These are phyloP conservation scores for Cryptocephalus primarius DNA, from an alignment of 2,888 invertebrate species.

Conservation along the genomic window DNA sequence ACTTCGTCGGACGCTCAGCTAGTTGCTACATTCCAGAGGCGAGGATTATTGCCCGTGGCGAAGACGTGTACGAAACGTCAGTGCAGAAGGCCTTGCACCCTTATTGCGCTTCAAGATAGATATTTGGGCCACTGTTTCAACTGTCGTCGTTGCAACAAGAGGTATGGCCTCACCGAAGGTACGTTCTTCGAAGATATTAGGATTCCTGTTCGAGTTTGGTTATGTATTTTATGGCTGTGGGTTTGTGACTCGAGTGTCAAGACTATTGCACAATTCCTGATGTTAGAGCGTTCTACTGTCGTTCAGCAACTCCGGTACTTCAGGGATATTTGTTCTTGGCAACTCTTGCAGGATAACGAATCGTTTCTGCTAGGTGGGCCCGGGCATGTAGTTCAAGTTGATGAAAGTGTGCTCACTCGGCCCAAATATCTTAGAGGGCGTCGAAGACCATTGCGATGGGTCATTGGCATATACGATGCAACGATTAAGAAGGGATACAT, in stretches of 20 bases:
- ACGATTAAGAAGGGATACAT: neutral
- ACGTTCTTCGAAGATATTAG: no score
- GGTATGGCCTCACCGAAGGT: no score
- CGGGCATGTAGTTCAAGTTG: neutral
- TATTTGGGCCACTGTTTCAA: no score
- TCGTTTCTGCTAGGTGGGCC: neutral
- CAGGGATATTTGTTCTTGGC: neutral
- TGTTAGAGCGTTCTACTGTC: neutral
- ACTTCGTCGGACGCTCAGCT: no score
- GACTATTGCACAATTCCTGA: neutral
- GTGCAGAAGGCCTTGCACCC: no score
- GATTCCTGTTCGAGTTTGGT: no score
- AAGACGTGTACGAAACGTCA: no score
- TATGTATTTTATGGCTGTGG: neutral
- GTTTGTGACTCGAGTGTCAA: neutral
- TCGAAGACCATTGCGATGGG: neutral
- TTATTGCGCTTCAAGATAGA: no score
- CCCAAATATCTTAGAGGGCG: neutral
- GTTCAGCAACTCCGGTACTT: neutral
- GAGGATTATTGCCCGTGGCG: no score
- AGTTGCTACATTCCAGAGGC: no score
- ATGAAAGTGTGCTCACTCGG: neutral
- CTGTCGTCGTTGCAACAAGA: no score
- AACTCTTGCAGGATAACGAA: neutral
- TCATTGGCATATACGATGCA: neutral